Evolutionary conservation across 2,113 vertebrate genomes (phyloP).

Genomic region (Orycteropus afer): DNA sequence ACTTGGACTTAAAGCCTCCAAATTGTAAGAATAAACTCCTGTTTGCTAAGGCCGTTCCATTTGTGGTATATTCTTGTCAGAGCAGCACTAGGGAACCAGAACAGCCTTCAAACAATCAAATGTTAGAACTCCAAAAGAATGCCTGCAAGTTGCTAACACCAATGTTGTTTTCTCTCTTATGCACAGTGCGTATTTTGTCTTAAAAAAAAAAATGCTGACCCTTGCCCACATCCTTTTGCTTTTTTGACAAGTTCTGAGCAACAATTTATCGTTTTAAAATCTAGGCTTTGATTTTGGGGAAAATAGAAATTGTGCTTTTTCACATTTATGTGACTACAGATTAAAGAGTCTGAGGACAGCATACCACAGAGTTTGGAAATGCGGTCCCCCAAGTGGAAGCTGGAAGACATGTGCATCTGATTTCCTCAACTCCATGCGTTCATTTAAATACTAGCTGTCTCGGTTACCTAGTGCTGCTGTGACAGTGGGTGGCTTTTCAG

Average conservation of each 20-base stretch:
- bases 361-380: slow-evolving; percentile 35
- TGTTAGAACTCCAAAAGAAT: slow-evolving; percentile 24
- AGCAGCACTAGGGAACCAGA: no score
- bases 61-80: no score
- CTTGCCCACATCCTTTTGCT: slow-evolving; percentile 23
- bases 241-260: slow-evolving; percentile 47
- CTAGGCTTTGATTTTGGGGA: slow-evolving; percentile 38
- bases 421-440: neutral
- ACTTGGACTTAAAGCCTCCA: no score
- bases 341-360: slow-evolving; percentile 59
- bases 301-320: slow-evolving; percentile 60
- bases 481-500: no score
- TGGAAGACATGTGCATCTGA: neutral
- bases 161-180: slow-evolving; percentile 23
- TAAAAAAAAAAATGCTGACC: slow-evolving; percentile 8
- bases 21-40: no score
- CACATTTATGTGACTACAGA: slow-evolving; percentile 73
- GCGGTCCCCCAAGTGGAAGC: neutral
- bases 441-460: neutral
- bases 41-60: no score
- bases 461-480: no score
- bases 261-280: slow-evolving; percentile 59
- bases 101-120: slow-evolving; percentile 51
- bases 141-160: slow-evolving; percentile 21
- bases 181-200: neutral